Conservation (phyloP, 2,797 vertebrate genomes). For the Megaceryle alcyon region DNA sequence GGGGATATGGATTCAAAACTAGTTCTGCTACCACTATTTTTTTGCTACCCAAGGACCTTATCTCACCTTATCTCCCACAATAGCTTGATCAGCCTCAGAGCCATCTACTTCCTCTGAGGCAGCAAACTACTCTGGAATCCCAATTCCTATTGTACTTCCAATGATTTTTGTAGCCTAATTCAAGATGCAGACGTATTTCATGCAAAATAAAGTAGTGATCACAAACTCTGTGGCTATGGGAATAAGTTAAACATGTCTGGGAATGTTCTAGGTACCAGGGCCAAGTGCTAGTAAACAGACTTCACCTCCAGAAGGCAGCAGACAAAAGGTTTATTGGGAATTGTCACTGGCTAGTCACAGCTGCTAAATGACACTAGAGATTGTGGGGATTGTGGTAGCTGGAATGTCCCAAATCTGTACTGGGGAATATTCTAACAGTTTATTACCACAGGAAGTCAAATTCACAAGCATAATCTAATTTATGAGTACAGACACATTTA, state of each 20-base stretch:
- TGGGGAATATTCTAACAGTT: background rate
- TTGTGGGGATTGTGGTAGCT: background rate
- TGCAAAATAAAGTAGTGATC: background rate
- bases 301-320: background rate
- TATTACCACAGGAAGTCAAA: background rate
- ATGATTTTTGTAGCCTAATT: background rate
- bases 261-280: background rate
- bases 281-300: background rate
- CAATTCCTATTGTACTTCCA: background rate
- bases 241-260: background rate
- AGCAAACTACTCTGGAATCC: background rate
- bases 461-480: background rate
- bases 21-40: background rate
- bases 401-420: background rate
- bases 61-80: background rate
- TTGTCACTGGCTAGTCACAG: background rate
- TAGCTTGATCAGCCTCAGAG: background rate
- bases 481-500: background rate
- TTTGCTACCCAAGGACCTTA: background rate
- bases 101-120: background rate
- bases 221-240: background rate
- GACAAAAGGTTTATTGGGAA: background rate
- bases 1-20: background rate
- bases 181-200: background rate
- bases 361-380: background rate